A percentile compares a stretch with the other conserved stretches of the same genome.
Conservation (phyloP, 2,797 vertebrate genomes). For the Pseudochaenichthys georgianus region DNA sequence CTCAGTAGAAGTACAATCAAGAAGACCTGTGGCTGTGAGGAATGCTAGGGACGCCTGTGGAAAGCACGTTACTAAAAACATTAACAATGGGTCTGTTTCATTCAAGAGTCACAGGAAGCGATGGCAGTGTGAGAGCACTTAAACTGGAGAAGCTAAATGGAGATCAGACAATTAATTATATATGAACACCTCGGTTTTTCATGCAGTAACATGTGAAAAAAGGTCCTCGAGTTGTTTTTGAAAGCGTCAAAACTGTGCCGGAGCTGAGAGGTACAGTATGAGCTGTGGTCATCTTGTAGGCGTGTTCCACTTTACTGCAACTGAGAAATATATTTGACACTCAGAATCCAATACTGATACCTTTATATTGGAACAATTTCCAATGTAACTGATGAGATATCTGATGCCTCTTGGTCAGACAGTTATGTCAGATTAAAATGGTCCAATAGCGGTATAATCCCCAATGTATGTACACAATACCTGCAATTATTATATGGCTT, state of each 20-base stretch:
- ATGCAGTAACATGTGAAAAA: too few species aligned
- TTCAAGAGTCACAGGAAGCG: background rate
- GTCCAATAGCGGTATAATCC: background rate
- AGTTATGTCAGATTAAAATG: background rate
- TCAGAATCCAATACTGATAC: background rate
- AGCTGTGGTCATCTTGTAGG: background rate
- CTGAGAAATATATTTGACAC: background rate
- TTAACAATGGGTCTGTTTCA: background rate
- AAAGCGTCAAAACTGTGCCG: background rate
- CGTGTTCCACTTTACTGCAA: background rate
- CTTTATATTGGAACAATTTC: background rate
- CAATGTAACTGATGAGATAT: background rate
- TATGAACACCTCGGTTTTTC: too few species aligned
- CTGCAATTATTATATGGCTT: background rate
- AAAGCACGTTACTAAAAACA: background rate
- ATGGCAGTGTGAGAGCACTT: background rate
- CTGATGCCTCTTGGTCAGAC: background rate
- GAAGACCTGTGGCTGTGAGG: background rate
- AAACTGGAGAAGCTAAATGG: too few species aligned
- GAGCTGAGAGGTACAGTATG: background rate
- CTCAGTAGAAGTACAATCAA: conserved; percentile 7
- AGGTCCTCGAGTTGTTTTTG: too few species aligned
- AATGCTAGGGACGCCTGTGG: background rate
- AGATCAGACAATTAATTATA: too few species aligned
- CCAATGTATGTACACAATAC: background rate